Conservation (phyloP, 2,888 invertebrate species). For the Biston betularia region DNA sequence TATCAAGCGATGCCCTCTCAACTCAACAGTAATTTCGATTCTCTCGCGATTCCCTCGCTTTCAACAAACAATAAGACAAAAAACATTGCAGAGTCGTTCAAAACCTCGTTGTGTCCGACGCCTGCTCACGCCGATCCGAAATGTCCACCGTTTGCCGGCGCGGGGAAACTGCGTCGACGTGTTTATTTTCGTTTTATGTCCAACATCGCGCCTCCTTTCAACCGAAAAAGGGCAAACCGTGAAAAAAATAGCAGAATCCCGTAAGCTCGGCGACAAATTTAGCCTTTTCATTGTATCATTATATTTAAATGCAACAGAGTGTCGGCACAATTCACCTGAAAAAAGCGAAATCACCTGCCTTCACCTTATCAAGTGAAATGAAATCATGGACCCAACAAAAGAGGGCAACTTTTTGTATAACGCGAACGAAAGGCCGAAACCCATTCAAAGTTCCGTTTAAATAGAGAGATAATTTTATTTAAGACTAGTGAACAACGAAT, state of each 20-base stretch:
- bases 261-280: conserved; percentile 67
- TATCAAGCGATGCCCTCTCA: conserved; percentile 14
- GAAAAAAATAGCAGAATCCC: conserved; percentile 49
- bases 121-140: conserved; percentile 10
- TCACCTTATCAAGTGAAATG: conserved; percentile 47
- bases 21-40: conserved; percentile 13
- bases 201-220: conserved; percentile 49
- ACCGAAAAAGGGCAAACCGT: conserved; percentile 52
- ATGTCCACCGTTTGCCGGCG: conserved; percentile 24
- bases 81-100: conserved; percentile 24
- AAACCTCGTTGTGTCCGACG: conserved; percentile 24
- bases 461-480: conserved; percentile 66
- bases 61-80: conserved; percentile 24
- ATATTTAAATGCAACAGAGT: conserved; percentile 73
- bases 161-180: conserved; percentile 30
- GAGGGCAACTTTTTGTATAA: conserved; percentile 51
- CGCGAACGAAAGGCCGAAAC: conserved; percentile 36
- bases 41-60: conserved; percentile 10
- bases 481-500: conserved; percentile 43
- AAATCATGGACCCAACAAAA: conserved; percentile 40
- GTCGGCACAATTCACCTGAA: conserved; percentile 63
- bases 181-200: conserved; percentile 52
- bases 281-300: conserved; percentile 70
- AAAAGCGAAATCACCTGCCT: conserved; percentile 67
- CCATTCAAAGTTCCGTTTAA: conserved; percentile 64